Percentiles rank a stretch among this genome's conserved stretches.
phyloP scores from a whole-genome alignment of 2,888 invertebrate genomes.

The Hemaris fuciformis region DNA sequence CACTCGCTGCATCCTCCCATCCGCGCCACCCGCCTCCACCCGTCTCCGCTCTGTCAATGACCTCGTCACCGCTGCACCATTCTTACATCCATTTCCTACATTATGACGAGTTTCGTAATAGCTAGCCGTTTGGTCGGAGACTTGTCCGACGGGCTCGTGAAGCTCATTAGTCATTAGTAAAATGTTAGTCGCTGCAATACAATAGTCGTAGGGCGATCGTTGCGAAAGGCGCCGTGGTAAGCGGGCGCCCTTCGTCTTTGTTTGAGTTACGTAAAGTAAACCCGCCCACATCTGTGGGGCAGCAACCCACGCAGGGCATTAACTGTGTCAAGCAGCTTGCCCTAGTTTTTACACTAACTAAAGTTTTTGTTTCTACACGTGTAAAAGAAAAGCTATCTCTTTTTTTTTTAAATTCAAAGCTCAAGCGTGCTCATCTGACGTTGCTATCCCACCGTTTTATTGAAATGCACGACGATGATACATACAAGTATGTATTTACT shows the following conservation, averaged over 20 bases:
- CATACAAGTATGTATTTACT: neutral
- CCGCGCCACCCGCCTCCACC: slow-evolving; percentile 48
- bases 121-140: neutral
- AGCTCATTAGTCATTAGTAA: slow-evolving; percentile 11
- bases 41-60: slow-evolving; percentile 76
- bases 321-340: slow-evolving; percentile 71
- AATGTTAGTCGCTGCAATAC: slow-evolving; percentile 32
- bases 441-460: neutral
- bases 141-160: neutral
- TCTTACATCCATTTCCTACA: slow-evolving; percentile 30
- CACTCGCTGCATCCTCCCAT: slow-evolving; percentile 76
- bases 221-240: slow-evolving; percentile 67
- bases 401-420: neutral
- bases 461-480: neutral
- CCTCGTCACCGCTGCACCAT: slow-evolving; percentile 50
- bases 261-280: slow-evolving; percentile 68
- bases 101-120: slow-evolving; percentile 14
- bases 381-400: neutral
- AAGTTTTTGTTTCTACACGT: neutral
- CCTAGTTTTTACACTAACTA: slow-evolving; percentile 63
- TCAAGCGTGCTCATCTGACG: neutral
- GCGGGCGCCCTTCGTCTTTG: slow-evolving; percentile 74
- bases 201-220: slow-evolving; percentile 56
- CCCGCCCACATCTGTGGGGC: slow-evolving; percentile 69
- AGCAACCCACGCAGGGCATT: slow-evolving; percentile 66